phyloP scores from a whole-genome alignment of 1,140 invertebrate genomes.

The Adelges cooleyi region DNA sequence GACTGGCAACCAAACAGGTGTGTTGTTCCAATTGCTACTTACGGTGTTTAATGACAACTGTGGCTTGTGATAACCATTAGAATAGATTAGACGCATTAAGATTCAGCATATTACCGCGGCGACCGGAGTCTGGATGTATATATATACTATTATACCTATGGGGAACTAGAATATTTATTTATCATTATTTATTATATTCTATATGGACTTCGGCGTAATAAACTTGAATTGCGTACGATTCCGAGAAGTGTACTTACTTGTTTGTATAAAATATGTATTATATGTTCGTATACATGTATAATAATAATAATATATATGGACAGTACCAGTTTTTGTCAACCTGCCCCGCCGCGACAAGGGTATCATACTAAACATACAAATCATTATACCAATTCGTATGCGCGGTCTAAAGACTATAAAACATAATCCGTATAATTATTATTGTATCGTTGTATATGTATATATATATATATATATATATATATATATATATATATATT shows the following conservation, averaged over 20 bases:
- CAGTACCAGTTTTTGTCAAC: conserved; percentile 18
- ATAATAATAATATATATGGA: conserved; percentile 12
- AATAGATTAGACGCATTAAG: too few relatives aligned
- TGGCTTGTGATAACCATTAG: too few relatives aligned
- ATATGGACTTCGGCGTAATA: conserved; percentile 8
- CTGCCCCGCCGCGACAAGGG: neutral
- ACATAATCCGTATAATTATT: too few relatives aligned
- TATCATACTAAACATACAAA: neutral
- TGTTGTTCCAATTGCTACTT: too few relatives aligned
- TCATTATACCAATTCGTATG: neutral
- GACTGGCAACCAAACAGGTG: too few relatives aligned
- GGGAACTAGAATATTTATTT: conserved; percentile 2
- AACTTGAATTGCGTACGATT: conserved; percentile 8
- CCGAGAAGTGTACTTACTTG: conserved; percentile 5
- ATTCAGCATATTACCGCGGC: too few relatives aligned
- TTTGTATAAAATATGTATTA: neutral
- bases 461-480: too few relatives aligned
- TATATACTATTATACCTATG: neutral
- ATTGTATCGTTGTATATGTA: too few relatives aligned
- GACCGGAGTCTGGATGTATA: neutral
- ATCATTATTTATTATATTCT: neutral
- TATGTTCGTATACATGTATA: neutral
- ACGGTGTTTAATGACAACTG: too few relatives aligned
- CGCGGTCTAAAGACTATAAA: too few relatives aligned
- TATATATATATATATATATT: too few relatives aligned